Evolutionary conservation across 2,888 invertebrate species (phyloP), one percentile per base, ranked within the genome.

Genomic region (Chromoteleia sp.): DNA sequence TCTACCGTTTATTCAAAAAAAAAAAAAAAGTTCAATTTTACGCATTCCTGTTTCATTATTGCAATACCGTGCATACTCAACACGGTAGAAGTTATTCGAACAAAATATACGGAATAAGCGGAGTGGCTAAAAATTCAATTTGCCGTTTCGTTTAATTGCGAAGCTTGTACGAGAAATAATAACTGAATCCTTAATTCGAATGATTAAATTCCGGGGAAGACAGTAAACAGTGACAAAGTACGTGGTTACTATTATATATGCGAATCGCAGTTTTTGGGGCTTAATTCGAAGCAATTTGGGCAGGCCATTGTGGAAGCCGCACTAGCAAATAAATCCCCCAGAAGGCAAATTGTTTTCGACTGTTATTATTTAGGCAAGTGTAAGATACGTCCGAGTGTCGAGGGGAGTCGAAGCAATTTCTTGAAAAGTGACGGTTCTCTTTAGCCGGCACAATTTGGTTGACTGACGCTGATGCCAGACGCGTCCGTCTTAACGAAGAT

Each of bases 401-500:
- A 68, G 79, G 79, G 76, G 81, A 78, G 83, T 78, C 39, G 75
- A 68, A 83, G 79, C 77, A 83, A 84, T 85, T 84, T 85, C 84
- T 84, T 79, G 82, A 83, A 85, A 84, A 85, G 67, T 79, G 68
- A 82, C 78, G 79, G 65, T 79, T 82, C 79, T 76, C 82, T 76
- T 74, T 81, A 76, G 73, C 71, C 70, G 65, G 67, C 59, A 76
- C 80, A 84, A 85, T 85, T 85, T 81, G 76, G 75, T 58, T 81
- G 83, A 81, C 79, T 76, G 79, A 80, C 83, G 81, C 77, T 80
- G 76, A 61, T 73, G 81, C 77, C 81, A 83, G 83, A 76, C 84
- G 82, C 71, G 82, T 84, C 84, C 77, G 79, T 84, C 84, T 86
- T 89, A 88, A 89, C 87, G 88, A 90, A 90, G 89, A 90, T 90